Base-by-base conservation (phyloP, 92 coral and sea anemone genomes). In the Chrysogorgia sp. region DNA sequence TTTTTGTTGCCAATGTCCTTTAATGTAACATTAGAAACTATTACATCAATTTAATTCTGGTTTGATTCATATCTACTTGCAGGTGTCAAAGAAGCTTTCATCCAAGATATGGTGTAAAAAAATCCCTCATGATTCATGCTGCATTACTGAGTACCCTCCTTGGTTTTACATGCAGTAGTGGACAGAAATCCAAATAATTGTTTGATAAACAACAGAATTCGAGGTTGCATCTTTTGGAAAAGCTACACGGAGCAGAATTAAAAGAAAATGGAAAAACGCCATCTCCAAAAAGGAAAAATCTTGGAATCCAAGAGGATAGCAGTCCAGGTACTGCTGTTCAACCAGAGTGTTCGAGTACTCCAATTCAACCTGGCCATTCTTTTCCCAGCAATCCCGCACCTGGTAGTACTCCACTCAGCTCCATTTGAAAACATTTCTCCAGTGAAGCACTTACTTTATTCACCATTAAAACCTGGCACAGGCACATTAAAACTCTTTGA, bases 381-480 rank as follows among this genome's bases (percentile, higher is more conserved):
- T 37, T 37, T 37, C 6, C 43, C 43, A 37, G 43, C 43, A 37
- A 37, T 37, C 43, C 43, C 12, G 43, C 43, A 37, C 43, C 43
- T 37, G 43, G 43, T 37, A 37, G 43, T 37, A 37, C 43, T 37
- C 43, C 43, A 37, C 43, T 37, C 43, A 37, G 5, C 43, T 37
- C 43, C 43, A 37, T 37, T n/a, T 4, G 43, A 37, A 37, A 37
- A 45, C 77, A 70, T 70, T 43, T 70, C 77, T 43, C 58, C 29
- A 45, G 61, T 48, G 62, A 70, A 70, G 61, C 77, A 41, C 77
- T 23, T 52, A 20, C 59, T 52, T 7, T 52, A 52, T 52, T 52
- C 59, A 17, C 59, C 59, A 17, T 52, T 52, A 52, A 52, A 52
- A 52, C 59, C 21, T 17, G 59, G 59, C 21, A 52, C 6, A 52